Evolutionary conservation across 2,113 vertebrate genomes (phyloP).

Genomic region (Zosterops japonicus): DNA sequence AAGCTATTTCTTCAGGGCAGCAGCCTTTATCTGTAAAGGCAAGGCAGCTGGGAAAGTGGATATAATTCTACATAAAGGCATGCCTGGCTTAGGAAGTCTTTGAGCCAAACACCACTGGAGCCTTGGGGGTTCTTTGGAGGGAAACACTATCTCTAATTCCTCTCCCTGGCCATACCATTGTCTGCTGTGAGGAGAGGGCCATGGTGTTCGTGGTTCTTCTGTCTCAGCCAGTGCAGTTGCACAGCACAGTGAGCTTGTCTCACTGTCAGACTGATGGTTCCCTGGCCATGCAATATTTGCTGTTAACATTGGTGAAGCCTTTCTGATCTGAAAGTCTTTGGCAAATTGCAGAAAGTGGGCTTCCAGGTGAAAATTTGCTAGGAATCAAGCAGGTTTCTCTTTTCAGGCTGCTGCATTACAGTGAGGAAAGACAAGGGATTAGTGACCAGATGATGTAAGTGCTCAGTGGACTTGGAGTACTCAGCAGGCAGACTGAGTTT

Average conservation of each 20-base stretch:
- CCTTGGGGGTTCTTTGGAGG: neutral
- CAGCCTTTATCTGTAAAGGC: neutral
- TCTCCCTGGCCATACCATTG: neutral
- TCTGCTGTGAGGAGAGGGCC: neutral
- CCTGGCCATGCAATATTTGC: neutral
- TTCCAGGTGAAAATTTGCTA: neutral
- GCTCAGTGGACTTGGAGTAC: neutral
- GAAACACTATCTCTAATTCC: neutral
- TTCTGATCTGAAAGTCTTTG: neutral
- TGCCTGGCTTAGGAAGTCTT: neutral
- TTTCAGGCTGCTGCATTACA: neutral
- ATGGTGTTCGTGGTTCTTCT: fast-evolving
- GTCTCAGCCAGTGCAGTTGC: neutral
- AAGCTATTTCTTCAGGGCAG: neutral
- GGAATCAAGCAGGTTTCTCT: neutral
- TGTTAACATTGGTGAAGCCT: neutral
- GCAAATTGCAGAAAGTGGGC: neutral
- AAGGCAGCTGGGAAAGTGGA: neutral
- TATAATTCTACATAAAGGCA: neutral
- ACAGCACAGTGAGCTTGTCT: neutral
- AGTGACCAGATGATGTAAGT: neutral
- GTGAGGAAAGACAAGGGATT: neutral
- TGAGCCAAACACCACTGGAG: neutral
- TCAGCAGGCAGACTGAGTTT: neutral
- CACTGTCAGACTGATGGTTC: neutral